phyloP scores from a whole-genome alignment of 2,888 invertebrate species.

The Boloria selene region DNA sequence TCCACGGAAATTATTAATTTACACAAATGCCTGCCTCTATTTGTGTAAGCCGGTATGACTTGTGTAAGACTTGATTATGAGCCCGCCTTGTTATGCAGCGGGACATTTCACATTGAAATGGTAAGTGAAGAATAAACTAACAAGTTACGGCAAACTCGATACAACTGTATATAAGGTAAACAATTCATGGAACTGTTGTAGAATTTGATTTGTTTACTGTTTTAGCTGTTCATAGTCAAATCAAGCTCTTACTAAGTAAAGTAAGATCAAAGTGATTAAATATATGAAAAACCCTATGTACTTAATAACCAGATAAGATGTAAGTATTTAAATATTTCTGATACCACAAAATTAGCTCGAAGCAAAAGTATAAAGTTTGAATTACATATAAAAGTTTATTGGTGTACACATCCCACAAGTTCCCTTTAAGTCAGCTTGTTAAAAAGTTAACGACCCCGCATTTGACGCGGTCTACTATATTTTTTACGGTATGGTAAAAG shows the following conservation, averaged over 20 bases:
- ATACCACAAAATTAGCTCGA: constrained; percentile 18
- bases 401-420: constrained; percentile 31
- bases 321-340: neutral
- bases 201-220: constrained; percentile 7
- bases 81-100: constrained; percentile 45
- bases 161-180: constrained; percentile 9
- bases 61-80: constrained; percentile 57
- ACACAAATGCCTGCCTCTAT: constrained; percentile 23
- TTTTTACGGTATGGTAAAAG: constrained; percentile 51
- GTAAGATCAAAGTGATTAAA: neutral
- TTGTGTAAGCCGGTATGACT: constrained; percentile 52
- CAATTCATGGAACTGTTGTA: constrained; percentile 9
- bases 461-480: constrained; percentile 44
- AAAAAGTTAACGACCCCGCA: constrained; percentile 45
- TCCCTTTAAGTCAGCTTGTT: constrained; percentile 43
- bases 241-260: neutral
- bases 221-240: neutral
- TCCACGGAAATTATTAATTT: constrained; percentile 32
- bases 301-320: neutral
- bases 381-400: constrained; percentile 28
- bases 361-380: constrained; percentile 32
- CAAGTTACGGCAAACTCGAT: constrained; percentile 41
- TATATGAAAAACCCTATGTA: neutral
- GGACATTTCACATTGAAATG: constrained; percentile 58
- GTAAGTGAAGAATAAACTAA: constrained; percentile 61